Evolutionary conservation across 1,140 invertebrate genomes (phyloP).

Genomic region (Rhagoletis zephyria): DNA sequence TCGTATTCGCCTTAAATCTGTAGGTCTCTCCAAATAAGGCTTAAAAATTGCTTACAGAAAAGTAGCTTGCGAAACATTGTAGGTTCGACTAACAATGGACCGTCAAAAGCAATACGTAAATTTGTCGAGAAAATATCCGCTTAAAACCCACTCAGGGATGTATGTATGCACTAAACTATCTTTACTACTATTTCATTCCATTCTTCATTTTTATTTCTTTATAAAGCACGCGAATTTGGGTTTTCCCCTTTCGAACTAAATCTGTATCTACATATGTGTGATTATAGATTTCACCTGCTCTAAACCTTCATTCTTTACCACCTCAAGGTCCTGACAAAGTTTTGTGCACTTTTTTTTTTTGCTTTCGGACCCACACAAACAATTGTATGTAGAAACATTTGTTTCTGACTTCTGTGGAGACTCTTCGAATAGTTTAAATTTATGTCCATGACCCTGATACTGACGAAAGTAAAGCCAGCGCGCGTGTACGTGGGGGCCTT

Average conservation of each 20-base stretch:
- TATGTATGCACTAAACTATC: too few relatives aligned
- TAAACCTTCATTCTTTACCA: neutral
- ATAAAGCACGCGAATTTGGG: too few relatives aligned
- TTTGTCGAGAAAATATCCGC: too few relatives aligned
- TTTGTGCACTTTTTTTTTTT: neutral
- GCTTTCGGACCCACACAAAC: conserved; percentile 5
- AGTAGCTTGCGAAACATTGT: too few relatives aligned
- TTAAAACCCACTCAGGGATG: too few relatives aligned
- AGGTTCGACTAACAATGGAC: too few relatives aligned
- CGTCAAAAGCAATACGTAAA: too few relatives aligned
- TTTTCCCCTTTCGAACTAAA: neutral
- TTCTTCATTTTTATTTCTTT: too few relatives aligned
- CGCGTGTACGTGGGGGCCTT: neutral
- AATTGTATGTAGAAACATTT: neutral
- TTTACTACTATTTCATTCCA: too few relatives aligned
- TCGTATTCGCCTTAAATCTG: too few relatives aligned
- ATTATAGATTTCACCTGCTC: neutral
- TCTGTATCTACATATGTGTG: neutral
- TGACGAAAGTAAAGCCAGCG: conserved; percentile 53
- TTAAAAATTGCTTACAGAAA: too few relatives aligned
- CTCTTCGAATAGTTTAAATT: conserved; percentile 65
- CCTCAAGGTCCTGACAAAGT: neutral
- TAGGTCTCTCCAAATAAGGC: too few relatives aligned
- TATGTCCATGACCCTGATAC: conserved; percentile 73
- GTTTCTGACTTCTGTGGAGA: conserved; percentile 17